These are phyloP conservation scores for Eubasilissa regina DNA, from an alignment of 1,140 invertebrate species.

Conservation along the genomic window DNA sequence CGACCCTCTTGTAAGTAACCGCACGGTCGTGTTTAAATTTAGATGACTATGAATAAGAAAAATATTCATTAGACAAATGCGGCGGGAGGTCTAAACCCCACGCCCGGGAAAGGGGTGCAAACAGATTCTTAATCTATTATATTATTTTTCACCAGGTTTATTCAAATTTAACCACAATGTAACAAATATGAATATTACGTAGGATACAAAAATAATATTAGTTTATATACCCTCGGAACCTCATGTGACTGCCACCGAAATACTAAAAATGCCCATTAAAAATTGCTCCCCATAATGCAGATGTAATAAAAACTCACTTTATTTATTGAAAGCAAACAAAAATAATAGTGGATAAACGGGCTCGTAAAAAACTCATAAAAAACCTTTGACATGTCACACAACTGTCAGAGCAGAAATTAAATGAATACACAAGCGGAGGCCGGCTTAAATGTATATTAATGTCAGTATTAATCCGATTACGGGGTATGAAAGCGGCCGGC, in stretches of 20 bases:
- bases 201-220: background rate
- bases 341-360: slow-evolving; percentile 39
- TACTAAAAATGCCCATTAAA: background rate
- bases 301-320: background rate
- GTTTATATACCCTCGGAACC: background rate
- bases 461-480: slow-evolving; percentile 54
- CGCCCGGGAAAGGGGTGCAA: background rate
- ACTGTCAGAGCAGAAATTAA: slow-evolving; percentile 41
- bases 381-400: slow-evolving; percentile 45
- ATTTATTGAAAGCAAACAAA: slow-evolving; percentile 32
- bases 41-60: slow-evolving; percentile 43
- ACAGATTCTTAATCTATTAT: background rate
- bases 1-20: slow-evolving; percentile 30
- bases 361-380: slow-evolving; percentile 43
- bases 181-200: too few species aligned
- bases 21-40: slow-evolving; percentile 40
- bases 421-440: slow-evolving; percentile 37
- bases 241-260: background rate
- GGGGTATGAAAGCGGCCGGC: slow-evolving; percentile 42
- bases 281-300: background rate
- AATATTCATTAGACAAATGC: slow-evolving; percentile 41
- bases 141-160: background rate
- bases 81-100: slow-evolving; percentile 10
- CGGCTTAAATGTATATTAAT: slow-evolving; percentile 53
- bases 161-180: background rate